Evolutionary conservation across 2,888 invertebrate genomes (phyloP).

Genomic region (Gortyna flavago): DNA sequence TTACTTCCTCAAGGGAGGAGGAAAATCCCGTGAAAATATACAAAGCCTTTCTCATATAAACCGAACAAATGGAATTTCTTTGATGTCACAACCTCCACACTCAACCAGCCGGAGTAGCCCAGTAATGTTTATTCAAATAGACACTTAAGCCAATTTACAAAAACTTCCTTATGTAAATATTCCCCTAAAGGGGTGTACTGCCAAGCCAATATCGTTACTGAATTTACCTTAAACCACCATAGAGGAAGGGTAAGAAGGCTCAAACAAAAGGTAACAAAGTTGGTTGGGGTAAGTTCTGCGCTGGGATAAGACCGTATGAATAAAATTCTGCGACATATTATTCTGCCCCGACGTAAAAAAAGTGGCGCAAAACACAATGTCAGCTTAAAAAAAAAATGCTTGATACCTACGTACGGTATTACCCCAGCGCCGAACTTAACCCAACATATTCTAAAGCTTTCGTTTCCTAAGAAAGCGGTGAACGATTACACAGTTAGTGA

Average conservation of each 20-base stretch:
- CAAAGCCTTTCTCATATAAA: background rate
- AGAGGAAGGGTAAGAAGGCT: background rate
- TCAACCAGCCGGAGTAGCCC: slow-evolving; percentile 10
- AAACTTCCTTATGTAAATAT: background rate
- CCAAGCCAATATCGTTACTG: slow-evolving; percentile 31
- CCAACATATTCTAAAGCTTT: background rate
- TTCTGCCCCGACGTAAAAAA: background rate
- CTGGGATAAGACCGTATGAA: background rate
- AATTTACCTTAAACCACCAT: background rate
- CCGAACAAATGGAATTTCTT: background rate
- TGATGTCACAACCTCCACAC: slow-evolving; percentile 18
- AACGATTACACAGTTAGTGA: no score
- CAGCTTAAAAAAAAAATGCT: background rate
- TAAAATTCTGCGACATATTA: background rate
- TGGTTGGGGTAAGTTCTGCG: background rate
- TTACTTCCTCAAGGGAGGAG: background rate
- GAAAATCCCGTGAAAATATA: background rate
- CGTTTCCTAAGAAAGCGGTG: no score
- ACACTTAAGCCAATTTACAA: slow-evolving; percentile 31
- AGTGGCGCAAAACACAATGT: no score
- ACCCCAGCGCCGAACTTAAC: background rate
- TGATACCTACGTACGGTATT: background rate
- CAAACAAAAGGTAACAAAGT: background rate
- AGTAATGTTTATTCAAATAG: slow-evolving; percentile 32
- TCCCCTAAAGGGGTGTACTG: slow-evolving; percentile 13